A percentile compares a stretch with the other conserved stretches of the same genome.
Evolutionary conservation across 2,113 vertebrate genomes (phyloP).

Genomic region (Paramisgurnus dabryanus): DNA sequence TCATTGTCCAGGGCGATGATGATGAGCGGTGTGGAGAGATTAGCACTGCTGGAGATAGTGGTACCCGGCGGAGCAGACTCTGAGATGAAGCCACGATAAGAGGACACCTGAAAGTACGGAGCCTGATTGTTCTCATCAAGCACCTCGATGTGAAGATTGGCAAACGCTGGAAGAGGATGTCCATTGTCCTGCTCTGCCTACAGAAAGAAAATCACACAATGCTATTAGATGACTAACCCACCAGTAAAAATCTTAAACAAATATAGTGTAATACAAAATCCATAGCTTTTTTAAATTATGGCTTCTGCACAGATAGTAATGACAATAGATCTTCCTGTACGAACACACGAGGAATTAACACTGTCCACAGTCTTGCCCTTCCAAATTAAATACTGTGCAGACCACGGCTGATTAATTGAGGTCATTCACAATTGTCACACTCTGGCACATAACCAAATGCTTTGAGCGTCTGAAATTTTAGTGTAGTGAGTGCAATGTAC

Average conservation of each 20-base stretch:
- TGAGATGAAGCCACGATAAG: slow-evolving; percentile 90
- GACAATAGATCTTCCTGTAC: background rate
- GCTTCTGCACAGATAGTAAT: background rate
- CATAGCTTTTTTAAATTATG: background rate
- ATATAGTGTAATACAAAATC: background rate
- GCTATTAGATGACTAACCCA: slow-evolving; percentile 9
- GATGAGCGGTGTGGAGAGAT: slow-evolving; percentile 81
- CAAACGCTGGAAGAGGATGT: slow-evolving; percentile 93
- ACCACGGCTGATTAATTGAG: slow-evolving; percentile 30
- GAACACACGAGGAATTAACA: background rate
- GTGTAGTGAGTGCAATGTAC: background rate
- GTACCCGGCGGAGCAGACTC: slow-evolving; percentile 92
- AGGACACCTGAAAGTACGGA: slow-evolving; percentile 85
- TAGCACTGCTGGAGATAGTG: slow-evolving; percentile 78
- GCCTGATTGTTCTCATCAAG: slow-evolving; percentile 95
- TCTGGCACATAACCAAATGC: background rate
- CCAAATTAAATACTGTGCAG: slow-evolving; percentile 24
- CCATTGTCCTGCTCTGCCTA: slow-evolving; percentile 98
- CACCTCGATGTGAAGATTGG: slow-evolving; percentile 93
- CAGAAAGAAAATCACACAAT: slow-evolving; percentile 41
- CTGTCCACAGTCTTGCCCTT: slow-evolving; percentile 1
- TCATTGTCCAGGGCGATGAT: slow-evolving; percentile 92
- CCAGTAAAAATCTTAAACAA: background rate
- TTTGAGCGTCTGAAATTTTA: background rate
- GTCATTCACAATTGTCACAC: slow-evolving; percentile 26